A percentile compares a stretch with the other conserved stretches of the same genome.
phyloP scores from a whole-genome alignment of 2,888 invertebrate species.

The Leptarthrus brevirostris region DNA sequence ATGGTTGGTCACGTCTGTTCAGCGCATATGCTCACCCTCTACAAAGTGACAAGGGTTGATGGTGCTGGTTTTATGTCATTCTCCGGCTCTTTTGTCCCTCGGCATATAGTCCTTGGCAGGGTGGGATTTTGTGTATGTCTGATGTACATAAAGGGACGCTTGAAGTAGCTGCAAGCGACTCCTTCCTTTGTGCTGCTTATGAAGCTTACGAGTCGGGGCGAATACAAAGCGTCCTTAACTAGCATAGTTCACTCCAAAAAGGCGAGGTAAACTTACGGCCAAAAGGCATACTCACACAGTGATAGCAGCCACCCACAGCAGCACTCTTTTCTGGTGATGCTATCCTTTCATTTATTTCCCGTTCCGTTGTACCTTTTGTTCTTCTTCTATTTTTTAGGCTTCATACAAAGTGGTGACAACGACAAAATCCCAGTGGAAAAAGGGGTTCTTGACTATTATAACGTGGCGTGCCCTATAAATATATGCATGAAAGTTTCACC shows the following conservation, averaged over 20 bases:
- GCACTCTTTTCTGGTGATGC: not conserved
- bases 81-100: conserved; percentile 41
- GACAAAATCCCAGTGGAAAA: not conserved
- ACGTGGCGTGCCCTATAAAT: not conserved
- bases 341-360: conserved; percentile 6
- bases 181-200: conserved; percentile 32
- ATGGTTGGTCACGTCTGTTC: conserved; percentile 44
- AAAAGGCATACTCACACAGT: conserved; percentile 11
- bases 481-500: conserved; percentile 35
- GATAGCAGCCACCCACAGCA: not conserved
- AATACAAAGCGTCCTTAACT: conserved; percentile 28
- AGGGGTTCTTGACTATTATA: not conserved
- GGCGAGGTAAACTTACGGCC: conserved; percentile 22
- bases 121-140: conserved; percentile 6
- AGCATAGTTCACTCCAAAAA: conserved; percentile 37
- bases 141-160: conserved; percentile 35
- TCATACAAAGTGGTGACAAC: conserved; percentile 21
- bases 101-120: conserved; percentile 6
- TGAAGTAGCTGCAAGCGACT: conserved; percentile 27
- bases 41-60: conserved; percentile 34
- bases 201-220: conserved; percentile 21
- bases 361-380: conserved; percentile 11
- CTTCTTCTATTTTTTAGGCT: conserved; percentile 11
- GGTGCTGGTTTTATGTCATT: conserved; percentile 41
- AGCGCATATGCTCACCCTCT: conserved; percentile 38